Conservation (phyloP, 2,113 vertebrate genomes). For the Condylura cristata region DNA sequence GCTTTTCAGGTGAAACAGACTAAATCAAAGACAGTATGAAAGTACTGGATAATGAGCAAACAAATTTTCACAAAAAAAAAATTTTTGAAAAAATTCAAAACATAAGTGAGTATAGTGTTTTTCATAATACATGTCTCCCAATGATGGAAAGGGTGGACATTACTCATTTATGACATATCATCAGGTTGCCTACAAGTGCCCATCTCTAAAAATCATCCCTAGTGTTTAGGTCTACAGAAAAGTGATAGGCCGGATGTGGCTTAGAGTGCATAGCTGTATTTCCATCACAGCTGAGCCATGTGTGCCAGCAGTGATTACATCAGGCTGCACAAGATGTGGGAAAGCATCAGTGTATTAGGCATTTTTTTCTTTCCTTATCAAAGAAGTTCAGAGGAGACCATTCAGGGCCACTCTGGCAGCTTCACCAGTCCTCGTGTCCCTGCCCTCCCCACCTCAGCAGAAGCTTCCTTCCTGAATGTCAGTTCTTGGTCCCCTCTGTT, state of each 20-base stretch:
- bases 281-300: background rate
- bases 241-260: background rate
- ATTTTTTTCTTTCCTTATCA: background rate
- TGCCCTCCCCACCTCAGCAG: background rate
- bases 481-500: background rate
- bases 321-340: background rate
- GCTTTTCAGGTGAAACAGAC: background rate
- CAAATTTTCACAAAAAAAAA: background rate
- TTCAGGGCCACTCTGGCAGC: background rate
- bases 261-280: background rate
- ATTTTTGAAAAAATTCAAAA: background rate
- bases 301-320: background rate
- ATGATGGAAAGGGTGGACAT: background rate
- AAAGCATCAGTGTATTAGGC: background rate
- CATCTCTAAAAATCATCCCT: constrained; percentile 21
- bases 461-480: background rate
- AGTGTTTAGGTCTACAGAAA: background rate
- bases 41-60: background rate
- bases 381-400: background rate
- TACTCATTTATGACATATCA: background rate
- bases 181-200: background rate
- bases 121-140: background rate
- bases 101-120: background rate
- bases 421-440: background rate
- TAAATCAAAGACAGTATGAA: background rate